Conservation (phyloP, 1,140 invertebrate genomes). For the Glomeris maerens region DNA sequence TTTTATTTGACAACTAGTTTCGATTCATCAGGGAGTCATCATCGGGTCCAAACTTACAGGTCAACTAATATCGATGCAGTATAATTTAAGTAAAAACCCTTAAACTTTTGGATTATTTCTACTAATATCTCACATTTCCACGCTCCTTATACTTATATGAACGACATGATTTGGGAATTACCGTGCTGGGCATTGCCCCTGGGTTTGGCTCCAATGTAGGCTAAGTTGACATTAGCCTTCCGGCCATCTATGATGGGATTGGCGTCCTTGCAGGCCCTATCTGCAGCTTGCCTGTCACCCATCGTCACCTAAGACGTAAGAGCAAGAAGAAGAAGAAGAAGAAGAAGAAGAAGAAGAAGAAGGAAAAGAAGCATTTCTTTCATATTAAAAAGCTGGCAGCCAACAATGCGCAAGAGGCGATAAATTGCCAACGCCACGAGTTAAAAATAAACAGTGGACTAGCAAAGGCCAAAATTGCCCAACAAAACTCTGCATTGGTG, state of each 20-base stretch:
- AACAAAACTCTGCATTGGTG: too few relatives aligned
- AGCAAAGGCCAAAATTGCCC: too few relatives aligned
- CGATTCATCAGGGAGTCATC: too few relatives aligned
- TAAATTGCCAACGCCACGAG: too few relatives aligned
- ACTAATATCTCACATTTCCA: too few relatives aligned
- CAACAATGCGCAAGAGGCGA: too few relatives aligned
- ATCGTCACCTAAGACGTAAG: constrained; percentile 73
- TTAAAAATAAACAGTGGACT: too few relatives aligned
- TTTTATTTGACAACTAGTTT: too few relatives aligned
- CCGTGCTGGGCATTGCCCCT: constrained; percentile 66
- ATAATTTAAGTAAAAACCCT: too few relatives aligned
- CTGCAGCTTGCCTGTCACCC: constrained; percentile 80
- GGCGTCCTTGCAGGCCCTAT: constrained; percentile 90
- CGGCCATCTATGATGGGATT: constrained; percentile 97
- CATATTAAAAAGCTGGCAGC: constrained; percentile 56
- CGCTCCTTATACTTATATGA: constrained; percentile 5
- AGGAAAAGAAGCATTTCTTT: constrained; percentile 67
- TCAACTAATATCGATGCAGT: too few relatives aligned
- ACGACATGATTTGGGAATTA: too few relatives aligned
- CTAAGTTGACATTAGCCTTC: constrained; percentile 96
- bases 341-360: constrained; percentile 68
- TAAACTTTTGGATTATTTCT: constrained; percentile 15
- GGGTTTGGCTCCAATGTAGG: constrained; percentile 91
- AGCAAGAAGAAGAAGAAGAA: constrained; percentile 52
- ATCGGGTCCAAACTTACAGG: too few relatives aligned